Percentiles rank a stretch among this genome's conserved stretches.
Conservation (phyloP, 2,888 invertebrate genomes). For the Agrotis ipsilon region DNA sequence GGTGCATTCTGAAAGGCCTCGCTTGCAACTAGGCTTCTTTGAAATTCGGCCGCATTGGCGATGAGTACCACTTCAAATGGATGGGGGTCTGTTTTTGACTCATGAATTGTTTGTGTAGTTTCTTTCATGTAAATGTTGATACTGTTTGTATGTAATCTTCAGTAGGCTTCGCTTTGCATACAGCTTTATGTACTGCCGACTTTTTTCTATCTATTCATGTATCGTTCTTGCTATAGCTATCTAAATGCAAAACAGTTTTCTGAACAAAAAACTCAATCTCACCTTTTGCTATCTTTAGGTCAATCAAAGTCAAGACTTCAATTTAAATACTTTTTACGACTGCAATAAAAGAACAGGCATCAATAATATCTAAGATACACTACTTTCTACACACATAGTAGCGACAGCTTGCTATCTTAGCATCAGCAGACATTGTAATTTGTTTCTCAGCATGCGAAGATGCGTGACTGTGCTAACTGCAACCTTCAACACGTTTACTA, state of each 20-base stretch:
- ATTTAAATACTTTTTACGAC: conserved; percentile 21
- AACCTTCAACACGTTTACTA: conserved; percentile 37
- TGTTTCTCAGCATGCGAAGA: conserved; percentile 54
- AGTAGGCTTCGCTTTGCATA: conserved; percentile 10
- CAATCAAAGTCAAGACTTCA: conserved; percentile 7
- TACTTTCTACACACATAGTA: conserved; percentile 56
- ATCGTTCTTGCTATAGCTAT: background rate
- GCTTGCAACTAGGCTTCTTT: conserved; percentile 77
- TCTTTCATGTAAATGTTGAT: conserved; percentile 63
- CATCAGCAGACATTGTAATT: conserved; percentile 56
- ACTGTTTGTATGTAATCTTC: conserved; percentile 48
- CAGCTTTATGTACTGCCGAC: background rate
- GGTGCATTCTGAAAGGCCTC: conserved; percentile 77
- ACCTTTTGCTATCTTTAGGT: conserved; percentile 8
- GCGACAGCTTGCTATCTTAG: conserved; percentile 44
- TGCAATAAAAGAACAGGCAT: conserved; percentile 22
- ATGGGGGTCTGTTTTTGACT: conserved; percentile 65
- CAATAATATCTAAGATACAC: conserved; percentile 53
- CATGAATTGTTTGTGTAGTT: conserved; percentile 61
- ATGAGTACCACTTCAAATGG: conserved; percentile 67
- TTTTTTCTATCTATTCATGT: conserved; percentile 1
- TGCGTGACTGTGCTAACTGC: conserved; percentile 45
- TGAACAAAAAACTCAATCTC: background rate
- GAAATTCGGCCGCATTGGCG: conserved; percentile 70
- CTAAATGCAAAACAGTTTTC: background rate